A percentile compares a stretch with the other conserved stretches of the same genome.
Conservation (phyloP, 2,888 invertebrate genomes). For the Cryptus armator region DNA sequence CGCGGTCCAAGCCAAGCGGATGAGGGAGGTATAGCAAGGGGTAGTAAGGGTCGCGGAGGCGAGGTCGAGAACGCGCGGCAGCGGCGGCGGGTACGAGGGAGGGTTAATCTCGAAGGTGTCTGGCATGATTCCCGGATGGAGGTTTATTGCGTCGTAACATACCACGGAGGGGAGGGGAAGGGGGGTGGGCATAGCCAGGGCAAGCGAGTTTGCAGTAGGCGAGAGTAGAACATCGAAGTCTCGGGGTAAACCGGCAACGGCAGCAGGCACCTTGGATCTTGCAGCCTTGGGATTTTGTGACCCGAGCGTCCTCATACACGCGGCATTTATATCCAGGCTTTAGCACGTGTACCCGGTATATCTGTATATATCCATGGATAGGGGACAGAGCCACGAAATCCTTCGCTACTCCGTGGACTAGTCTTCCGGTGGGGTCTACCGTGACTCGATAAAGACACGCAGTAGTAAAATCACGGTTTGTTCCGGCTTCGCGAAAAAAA, state of each 20-base stretch:
- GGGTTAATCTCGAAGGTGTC: slow-evolving; percentile 81
- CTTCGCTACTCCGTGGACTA: slow-evolving; percentile 12
- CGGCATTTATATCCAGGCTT: slow-evolving; percentile 59
- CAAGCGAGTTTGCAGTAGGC: slow-evolving; percentile 12
- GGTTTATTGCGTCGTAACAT: slow-evolving; percentile 81
- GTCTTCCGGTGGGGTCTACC: background rate
- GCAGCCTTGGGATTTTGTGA: slow-evolving; percentile 53
- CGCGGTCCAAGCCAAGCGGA: slow-evolving; percentile 30
- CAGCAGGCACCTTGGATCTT: slow-evolving; percentile 6
- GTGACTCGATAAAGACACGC: background rate
- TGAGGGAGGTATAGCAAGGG: slow-evolving; percentile 32
- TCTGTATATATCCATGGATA: slow-evolving; percentile 14
- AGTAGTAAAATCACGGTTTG: slow-evolving; percentile 34
- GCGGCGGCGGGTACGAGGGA: slow-evolving; percentile 55
- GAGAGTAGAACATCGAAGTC: slow-evolving; percentile 51
- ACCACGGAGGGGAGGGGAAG: slow-evolving; percentile 57
- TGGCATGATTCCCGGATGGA: slow-evolving; percentile 78
- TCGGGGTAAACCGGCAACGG: slow-evolving; percentile 40
- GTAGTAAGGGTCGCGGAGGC: slow-evolving; percentile 56
- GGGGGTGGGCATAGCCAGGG: background rate
- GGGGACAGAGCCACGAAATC: slow-evolving; percentile 11
- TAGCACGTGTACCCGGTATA: slow-evolving; percentile 31
- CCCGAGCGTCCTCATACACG: slow-evolving; percentile 49
- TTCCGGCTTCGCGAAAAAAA: background rate
- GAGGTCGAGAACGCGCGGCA: slow-evolving; percentile 61